phyloP scores from a whole-genome alignment of 2,113 vertebrate species.

The Platichthys flesus region DNA sequence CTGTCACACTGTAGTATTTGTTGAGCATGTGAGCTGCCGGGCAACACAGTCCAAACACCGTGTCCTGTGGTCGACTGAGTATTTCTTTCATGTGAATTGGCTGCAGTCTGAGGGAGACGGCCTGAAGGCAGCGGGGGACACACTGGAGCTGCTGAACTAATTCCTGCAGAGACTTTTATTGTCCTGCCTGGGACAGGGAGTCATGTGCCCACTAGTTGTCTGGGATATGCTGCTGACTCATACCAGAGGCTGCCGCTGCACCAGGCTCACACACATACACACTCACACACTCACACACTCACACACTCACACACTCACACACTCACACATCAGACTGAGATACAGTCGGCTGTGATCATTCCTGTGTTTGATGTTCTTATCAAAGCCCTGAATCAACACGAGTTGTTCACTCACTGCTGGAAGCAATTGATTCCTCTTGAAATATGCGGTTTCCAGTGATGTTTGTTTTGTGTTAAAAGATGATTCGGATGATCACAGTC shows the following conservation, averaged over 20 bases:
- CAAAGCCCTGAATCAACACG: slow-evolving; percentile 26
- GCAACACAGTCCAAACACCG: neutral
- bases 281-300: slow-evolving; percentile 1
- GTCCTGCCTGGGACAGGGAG: slow-evolving; percentile 19
- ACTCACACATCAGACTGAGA: neutral
- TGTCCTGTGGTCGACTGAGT: neutral
- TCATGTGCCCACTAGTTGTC: slow-evolving; percentile 50
- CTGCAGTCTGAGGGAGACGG: slow-evolving; percentile 9
- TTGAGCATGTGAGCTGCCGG: neutral
- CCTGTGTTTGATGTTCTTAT: slow-evolving; percentile 38
- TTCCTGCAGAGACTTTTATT: slow-evolving; percentile 39
- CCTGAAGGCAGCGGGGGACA: neutral
- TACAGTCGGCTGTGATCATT: slow-evolving; percentile 12
- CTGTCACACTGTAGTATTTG: neutral
- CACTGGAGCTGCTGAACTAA: slow-evolving; percentile 11
- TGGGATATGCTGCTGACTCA: slow-evolving; percentile 66
- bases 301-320: neutral
- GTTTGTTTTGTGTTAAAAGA: neutral
- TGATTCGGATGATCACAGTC: neutral
- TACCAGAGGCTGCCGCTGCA: slow-evolving; percentile 31
- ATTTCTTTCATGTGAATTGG: slow-evolving; percentile 22
- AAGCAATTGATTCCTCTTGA: slow-evolving; percentile 5
- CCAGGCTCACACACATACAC: slow-evolving; percentile 12
- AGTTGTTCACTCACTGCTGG: neutral
- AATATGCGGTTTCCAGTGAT: neutral